Evolutionary conservation across 2,888 invertebrate genomes (phyloP).

Genomic region (Idaea biselata): DNA sequence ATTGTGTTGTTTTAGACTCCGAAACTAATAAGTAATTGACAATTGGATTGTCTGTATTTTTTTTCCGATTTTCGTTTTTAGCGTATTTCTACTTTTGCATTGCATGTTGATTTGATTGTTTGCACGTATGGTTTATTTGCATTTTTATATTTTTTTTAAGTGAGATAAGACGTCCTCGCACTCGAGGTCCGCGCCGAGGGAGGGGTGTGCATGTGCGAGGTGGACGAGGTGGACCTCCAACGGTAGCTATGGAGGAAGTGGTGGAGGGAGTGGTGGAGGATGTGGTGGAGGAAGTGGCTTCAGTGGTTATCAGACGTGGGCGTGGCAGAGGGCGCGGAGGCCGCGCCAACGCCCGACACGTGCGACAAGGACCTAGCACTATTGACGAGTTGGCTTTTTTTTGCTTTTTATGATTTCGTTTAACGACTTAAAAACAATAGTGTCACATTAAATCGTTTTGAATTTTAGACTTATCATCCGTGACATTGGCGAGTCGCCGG

Average conservation of each 20-base stretch:
- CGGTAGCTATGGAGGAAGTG: constrained; percentile 5
- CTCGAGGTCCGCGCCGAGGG: background rate
- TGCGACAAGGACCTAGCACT: background rate
- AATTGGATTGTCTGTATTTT: no score
- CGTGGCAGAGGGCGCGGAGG: no score
- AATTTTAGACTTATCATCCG: background rate
- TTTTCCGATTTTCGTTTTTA: no score
- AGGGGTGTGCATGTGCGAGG: no score
- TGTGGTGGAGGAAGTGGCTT: no score
- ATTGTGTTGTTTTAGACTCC: background rate
- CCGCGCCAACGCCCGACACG: background rate
- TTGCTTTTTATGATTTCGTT: no score
- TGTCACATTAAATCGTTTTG: background rate
- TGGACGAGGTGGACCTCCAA: constrained; percentile 3
- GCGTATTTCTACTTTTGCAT: no score
- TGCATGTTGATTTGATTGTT: background rate
- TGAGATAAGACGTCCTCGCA: background rate
- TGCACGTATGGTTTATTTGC: background rate
- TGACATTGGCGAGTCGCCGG: background rate
- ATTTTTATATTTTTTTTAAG: no score
- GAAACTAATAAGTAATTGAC: no score
- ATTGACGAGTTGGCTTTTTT: background rate
- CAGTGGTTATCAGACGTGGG: no score
- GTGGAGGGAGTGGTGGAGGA: background rate
- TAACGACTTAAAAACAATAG: no score